These are phyloP conservation scores for Pterostichus niger DNA, from an alignment of 2,888 invertebrate genomes.

Conservation along the genomic window DNA sequence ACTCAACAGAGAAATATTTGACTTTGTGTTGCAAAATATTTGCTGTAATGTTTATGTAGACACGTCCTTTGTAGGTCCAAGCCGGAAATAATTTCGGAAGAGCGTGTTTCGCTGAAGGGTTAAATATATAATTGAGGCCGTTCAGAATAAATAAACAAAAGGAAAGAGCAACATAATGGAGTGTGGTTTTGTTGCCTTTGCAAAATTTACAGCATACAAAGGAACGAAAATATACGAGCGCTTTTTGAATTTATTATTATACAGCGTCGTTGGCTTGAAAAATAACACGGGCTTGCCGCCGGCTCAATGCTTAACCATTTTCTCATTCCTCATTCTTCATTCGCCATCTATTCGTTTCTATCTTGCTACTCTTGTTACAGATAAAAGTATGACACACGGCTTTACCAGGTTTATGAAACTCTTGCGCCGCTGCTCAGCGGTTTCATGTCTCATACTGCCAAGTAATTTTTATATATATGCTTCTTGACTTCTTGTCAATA, in stretches of 20 bases:
- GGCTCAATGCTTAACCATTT: constrained; percentile 44
- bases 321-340: constrained; percentile 16
- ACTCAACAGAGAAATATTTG: no score
- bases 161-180: constrained; percentile 40
- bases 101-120: constrained; percentile 48
- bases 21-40: no score
- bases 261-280: constrained; percentile 50
- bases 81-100: constrained; percentile 28
- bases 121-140: constrained; percentile 45
- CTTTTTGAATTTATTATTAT: constrained; percentile 58
- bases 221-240: constrained; percentile 58
- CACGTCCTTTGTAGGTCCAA: constrained; percentile 1
- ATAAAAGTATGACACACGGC: constrained; percentile 8
- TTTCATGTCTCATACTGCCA: neutral
- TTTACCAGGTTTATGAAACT: constrained; percentile 7
- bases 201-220: constrained; percentile 51
- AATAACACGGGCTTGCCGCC: constrained; percentile 44
- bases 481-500: neutral
- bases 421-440: no score
- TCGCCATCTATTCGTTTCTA: neutral
- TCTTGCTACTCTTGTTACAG: neutral
- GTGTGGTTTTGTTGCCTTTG: constrained; percentile 53
- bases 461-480: neutral
- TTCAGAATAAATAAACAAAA: constrained; percentile 53
- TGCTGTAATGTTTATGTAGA: no score